Percentiles rank a stretch among this genome's conserved stretches.
Evolutionary conservation across 1,140 invertebrate genomes (phyloP).

Genomic region (Lordiphosa stackelbergi): DNA sequence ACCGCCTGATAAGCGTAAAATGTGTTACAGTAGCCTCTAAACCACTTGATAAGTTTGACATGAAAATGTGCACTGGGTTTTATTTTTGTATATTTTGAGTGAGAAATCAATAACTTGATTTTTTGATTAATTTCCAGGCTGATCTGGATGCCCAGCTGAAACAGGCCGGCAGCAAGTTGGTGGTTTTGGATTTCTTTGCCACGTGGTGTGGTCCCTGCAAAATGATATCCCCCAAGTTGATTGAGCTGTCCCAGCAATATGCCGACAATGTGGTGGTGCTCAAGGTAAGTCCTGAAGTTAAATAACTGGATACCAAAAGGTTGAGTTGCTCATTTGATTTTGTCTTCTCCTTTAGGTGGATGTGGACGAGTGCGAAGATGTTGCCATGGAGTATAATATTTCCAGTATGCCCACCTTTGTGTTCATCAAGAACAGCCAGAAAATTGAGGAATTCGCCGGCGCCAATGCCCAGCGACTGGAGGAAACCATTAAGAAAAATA

Average conservation of each 20-base stretch:
- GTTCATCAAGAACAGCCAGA: constrained; percentile 87
- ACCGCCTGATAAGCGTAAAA: too few relatives aligned
- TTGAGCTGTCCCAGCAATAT: constrained; percentile 81
- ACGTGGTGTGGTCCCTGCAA: constrained; percentile 96
- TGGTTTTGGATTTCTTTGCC: constrained; percentile 91
- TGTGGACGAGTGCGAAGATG: constrained; percentile 92
- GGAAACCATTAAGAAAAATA: constrained; percentile 42
- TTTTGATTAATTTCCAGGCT: constrained; percentile 77
- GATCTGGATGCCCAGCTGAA: constrained; percentile 86
- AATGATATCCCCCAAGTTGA: constrained; percentile 90
- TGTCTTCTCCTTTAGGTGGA: constrained; percentile 84
- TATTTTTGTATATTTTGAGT: not conserved
- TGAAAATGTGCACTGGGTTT: too few relatives aligned
- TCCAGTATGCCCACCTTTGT: constrained; percentile 95
- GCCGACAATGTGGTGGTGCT: constrained; percentile 79
- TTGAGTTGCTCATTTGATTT: too few relatives aligned
- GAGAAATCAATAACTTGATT: not conserved
- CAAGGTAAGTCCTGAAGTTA: constrained; percentile 77
- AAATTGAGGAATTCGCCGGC: constrained; percentile 87
- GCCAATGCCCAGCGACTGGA: constrained; percentile 86
- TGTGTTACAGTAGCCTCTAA: too few relatives aligned
- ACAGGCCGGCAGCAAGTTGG: constrained; percentile 88
- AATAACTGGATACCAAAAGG: too few relatives aligned
- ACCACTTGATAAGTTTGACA: too few relatives aligned
- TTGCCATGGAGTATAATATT: constrained; percentile 88